Evolutionary conservation across 2,888 invertebrate genomes (phyloP), one percentile per base, ranked within the genome.

Genomic region (Andricus quercusramuli): DNA sequence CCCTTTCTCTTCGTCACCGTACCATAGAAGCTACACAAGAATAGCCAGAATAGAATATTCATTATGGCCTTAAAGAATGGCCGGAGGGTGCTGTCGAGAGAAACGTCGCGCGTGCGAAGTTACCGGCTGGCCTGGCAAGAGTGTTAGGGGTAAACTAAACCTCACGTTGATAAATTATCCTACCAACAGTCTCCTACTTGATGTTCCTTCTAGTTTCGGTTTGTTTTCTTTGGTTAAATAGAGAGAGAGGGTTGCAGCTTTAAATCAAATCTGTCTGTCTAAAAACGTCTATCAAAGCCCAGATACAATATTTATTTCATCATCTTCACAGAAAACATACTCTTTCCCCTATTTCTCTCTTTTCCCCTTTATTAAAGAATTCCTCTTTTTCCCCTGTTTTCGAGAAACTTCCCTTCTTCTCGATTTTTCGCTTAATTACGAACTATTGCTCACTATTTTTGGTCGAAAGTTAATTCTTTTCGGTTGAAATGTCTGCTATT

Each of bases 11-110:
- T 3, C 56, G 56, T n/a, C 56, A 56, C n/a, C n/a, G 56, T 11
- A 9, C 56, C 56, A 56, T 56, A 22, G 56, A 56, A 56, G 56
- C 56, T 56, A 56, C 56, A 47, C 47, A 47, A 47, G 47, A 47
- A 15, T 47, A 47, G 15, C 84, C 81, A 81, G 81, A 81, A 82
- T 80, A 81, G 84, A 84, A 84, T 84, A 84, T 84, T 84, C 84
- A 84, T 84, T 84, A 83, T 81, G 81, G 81, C 80, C 77, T 76
- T 67, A 81, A 84, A 84, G 82, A 83, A 84, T 80, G 79, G 84
- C 76, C 65, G n/a, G 9, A 56, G 56, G 56, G 56, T 56, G 56
- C 56, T n/a, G 56, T n/a, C 56, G n/a, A 56, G n/a, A 56, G 56
- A 56, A 56, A 56, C n/a, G 56, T 56, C 56, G 56, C 20, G n/a